Base-by-base conservation (phyloP, 2,888 invertebrate genomes). In the Trichogramma dendrolimi region DNA sequence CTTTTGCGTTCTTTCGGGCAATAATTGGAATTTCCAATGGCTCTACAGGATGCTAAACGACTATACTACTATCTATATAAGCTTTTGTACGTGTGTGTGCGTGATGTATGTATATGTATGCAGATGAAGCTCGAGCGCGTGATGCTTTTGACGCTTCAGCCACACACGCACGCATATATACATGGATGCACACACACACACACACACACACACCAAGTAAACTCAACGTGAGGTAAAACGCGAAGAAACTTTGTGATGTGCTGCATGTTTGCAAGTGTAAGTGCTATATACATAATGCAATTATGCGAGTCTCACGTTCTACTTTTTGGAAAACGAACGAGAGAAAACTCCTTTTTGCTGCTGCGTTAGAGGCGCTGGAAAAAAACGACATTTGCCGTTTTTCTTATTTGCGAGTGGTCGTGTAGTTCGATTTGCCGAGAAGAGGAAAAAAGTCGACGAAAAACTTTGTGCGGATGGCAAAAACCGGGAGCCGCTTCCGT, bases 301-400 rank as follows among this genome's bases (percentile, higher is more conserved):
- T 59, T 58, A 59, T 49, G 52, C 59, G 47, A 62, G 55, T 62
- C 62, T 53, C 62, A 56, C 62, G 62, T 59, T 62, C 59, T 39
- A 62, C 62, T 59, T 62, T 62, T 27, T 27, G 27, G 27, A 27
- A 27, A 27, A 27, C 27, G 27, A 27, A 27, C 27, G 27, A 27
- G 27, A 27, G 27, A 27, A 27, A 27, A 27, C 27, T 27, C 27
- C 27, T 27, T 27, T 27, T 27, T 27, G 27, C 27, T 27, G 3
- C 27, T 27, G 27, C 27, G 27, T 27, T 27, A 27, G 27, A 27
- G 27, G 27, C 27, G 27, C 27, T 27, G 27, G 27, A 27, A 27
- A 27, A 27, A 27, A 27, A 27, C 27, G 27, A 27, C 27, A 27
- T 27, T 27, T 27, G 27, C 27, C 27, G 27, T 27, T 27, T 27